Base-by-base conservation (phyloP, 2,797 vertebrate species). In the Muraenolepis orangiensis region DNA sequence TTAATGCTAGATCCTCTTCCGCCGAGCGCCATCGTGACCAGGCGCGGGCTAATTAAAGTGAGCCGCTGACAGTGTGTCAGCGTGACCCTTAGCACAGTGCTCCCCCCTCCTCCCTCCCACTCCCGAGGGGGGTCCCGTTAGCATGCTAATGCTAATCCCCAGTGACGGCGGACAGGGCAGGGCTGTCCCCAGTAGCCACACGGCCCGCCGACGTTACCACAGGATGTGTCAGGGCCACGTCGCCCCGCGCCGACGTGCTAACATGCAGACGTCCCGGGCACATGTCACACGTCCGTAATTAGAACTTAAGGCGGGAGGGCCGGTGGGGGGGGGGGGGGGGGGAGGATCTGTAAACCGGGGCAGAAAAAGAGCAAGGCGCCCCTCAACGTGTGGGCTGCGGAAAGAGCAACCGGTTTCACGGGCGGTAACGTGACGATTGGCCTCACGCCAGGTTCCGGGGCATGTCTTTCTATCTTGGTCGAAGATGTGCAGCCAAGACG, bases 251-350 rank as follows among this genome's bases (percentile, higher is more conserved):
- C 81, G 66, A 72, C 38, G 73, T 70, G 91, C 85, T 90, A 92
- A 91, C 90, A 88, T 72, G 84, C 66, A 85, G 89, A 87, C 72
- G 86, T 91, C 86, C 82, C 86, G 77, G 82, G 84, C 87, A 85
- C 86, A 87, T 90, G 89, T 91, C 88, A 90, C 90, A 92, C 88
- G 86, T 88, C 84, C 87, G 91, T 91, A 92, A 93, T 93, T 92
- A 93, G 90, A 89, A 83, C 80, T 46, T 80, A 87, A 90, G 85
- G 80, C 80, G 46, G 76, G 82, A n/a, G 20, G 18, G 74, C 78
- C 71, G 66, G 80, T 72, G 80, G 79, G 61, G 75, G 77, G 81
- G 76, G 67, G 90, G 91, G 82, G 76, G 0, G 79, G 90, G 92
- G 86, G 90, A 51, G 69, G 73, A 87, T 87, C 74, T 83, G 68